These are phyloP conservation scores for Xestia sexstrigata DNA, from an alignment of 2,888 invertebrate genomes.

Conservation along the genomic window DNA sequence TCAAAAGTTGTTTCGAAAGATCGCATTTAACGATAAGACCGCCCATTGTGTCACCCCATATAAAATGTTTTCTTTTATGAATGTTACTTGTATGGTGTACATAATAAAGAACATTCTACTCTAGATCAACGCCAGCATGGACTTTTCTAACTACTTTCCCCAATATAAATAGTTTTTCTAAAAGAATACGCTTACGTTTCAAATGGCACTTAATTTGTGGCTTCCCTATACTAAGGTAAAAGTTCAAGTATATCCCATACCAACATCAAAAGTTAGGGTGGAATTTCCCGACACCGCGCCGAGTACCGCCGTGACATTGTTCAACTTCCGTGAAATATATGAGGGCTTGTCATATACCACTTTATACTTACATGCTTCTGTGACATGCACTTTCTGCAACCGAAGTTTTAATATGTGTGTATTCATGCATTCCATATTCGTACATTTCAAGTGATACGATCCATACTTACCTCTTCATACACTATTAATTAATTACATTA, in stretches of 20 bases:
- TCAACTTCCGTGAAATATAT: constrained; percentile 39
- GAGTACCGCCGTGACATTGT: constrained; percentile 46
- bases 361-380: constrained; percentile 14
- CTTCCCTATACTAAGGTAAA: constrained; percentile 13
- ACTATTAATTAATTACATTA: too few relatives aligned
- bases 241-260: constrained; percentile 44
- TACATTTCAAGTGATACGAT: background rate
- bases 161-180: background rate
- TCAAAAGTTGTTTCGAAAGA: too few relatives aligned
- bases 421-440: background rate
- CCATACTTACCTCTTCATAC: background rate
- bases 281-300: constrained; percentile 33
- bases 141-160: background rate
- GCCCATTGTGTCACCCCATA: too few relatives aligned
- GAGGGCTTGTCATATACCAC: constrained; percentile 22
- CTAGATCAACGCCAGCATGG: background rate
- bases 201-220: constrained; percentile 21
- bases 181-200: constrained; percentile 21
- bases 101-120: background rate
- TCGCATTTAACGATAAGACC: too few relatives aligned
- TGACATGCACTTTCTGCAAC: constrained; percentile 15
- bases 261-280: constrained; percentile 39
- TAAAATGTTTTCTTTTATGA: too few relatives aligned
- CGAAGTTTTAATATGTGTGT: constrained; percentile 6
- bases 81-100: too few relatives aligned